Conservation (phyloP, 2,797 vertebrate species). For the Oreortyx pictus region DNA sequence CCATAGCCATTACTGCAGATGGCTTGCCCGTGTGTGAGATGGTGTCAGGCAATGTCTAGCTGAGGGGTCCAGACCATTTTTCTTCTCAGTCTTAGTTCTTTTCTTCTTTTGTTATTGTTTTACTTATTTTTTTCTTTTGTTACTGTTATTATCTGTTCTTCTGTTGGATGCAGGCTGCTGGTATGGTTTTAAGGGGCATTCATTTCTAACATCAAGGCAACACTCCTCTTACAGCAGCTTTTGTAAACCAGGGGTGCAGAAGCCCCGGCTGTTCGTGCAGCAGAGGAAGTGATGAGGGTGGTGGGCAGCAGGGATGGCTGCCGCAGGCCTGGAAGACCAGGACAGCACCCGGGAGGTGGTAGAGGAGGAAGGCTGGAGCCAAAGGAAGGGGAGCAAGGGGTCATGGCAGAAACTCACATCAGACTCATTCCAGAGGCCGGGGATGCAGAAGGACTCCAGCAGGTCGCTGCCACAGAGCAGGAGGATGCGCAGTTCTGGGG, state of each 20-base stretch:
- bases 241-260: neutral
- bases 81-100: neutral
- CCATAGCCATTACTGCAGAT: neutral
- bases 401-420: slow-evolving; percentile 86
- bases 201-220: neutral
- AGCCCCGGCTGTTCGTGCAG: neutral
- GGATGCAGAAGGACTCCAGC: slow-evolving; percentile 98
- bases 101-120: neutral
- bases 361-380: neutral
- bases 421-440: slow-evolving; percentile 97
- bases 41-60: neutral
- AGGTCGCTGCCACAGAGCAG: slow-evolving; percentile 97
- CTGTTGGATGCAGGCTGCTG: neutral
- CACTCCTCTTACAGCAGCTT: neutral
- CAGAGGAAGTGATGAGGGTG: neutral
- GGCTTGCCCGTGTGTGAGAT: neutral
- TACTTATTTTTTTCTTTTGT: neutral
- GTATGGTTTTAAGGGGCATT: neutral
- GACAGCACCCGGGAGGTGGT: neutral
- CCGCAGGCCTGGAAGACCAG: neutral
- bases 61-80: neutral
- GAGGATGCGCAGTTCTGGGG: slow-evolving; percentile 92
- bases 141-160: neutral
- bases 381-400: neutral
- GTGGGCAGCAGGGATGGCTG: neutral